phyloP scores from a whole-genome alignment of 2,113 vertebrate genomes.

The Daphoenositta chrysoptera region DNA sequence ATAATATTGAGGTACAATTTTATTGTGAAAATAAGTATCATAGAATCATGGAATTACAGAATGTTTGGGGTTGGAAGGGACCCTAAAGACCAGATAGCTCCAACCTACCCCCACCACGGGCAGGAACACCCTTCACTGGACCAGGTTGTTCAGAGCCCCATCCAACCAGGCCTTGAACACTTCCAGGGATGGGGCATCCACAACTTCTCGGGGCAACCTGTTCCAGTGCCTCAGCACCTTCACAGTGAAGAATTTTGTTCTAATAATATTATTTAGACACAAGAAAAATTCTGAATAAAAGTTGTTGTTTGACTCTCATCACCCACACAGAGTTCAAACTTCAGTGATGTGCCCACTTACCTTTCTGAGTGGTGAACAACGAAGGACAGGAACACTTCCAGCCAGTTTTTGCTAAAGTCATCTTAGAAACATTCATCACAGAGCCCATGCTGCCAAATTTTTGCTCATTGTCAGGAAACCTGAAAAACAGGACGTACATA shows the following conservation, averaged over 20 bases:
- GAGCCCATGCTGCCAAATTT: not conserved
- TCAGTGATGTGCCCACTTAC: not conserved
- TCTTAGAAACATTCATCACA: not conserved
- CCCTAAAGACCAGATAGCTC: not conserved
- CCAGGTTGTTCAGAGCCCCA: not conserved
- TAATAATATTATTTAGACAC: not conserved
- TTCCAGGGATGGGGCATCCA: not conserved
- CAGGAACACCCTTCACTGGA: not conserved
- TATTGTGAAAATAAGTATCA: not conserved
- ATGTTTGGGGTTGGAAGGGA: not conserved
- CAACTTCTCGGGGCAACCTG: fast-evolving
- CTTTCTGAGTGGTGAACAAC: fast-evolving
- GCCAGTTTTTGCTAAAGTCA: not conserved
- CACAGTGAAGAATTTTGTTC: not conserved
- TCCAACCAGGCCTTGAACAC: not conserved
- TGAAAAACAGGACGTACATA: not conserved
- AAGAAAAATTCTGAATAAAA: not conserved
- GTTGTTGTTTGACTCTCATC: not conserved
- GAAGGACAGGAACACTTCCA: not conserved
- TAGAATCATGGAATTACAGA: not conserved
- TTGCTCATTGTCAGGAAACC: not conserved
- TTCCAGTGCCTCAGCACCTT: not conserved
- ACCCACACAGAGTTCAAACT: not conserved
- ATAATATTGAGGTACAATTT: not conserved
- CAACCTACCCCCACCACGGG: not conserved